These are phyloP conservation scores for Dryobates pubescens DNA, from an alignment of 2,797 vertebrate genomes.

Conservation along the genomic window DNA sequence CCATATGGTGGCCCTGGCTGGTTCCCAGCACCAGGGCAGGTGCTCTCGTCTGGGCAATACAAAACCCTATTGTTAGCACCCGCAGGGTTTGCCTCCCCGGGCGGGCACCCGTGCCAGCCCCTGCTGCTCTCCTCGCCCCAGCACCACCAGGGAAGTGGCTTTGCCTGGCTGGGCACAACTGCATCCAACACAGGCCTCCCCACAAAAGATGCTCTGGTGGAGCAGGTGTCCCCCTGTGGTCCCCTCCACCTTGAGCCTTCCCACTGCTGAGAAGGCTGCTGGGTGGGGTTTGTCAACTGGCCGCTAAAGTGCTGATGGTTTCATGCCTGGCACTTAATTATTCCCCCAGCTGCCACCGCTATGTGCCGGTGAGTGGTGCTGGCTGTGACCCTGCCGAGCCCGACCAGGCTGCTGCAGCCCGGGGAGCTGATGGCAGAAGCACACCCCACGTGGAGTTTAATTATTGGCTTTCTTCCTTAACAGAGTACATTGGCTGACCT, in stretches of 20 bases:
- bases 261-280: accelerated
- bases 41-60: not conserved
- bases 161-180: accelerated
- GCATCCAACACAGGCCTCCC: no score
- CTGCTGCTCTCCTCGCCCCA: not conserved
- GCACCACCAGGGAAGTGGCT: accelerated
- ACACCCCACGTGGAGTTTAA: slow-evolving; percentile 47
- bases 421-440: slow-evolving; percentile 44
- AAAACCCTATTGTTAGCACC: not conserved
- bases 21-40: slow-evolving; percentile 13
- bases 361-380: not conserved
- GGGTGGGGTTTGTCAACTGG: not conserved
- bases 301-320: not conserved
- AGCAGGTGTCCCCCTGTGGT: accelerated
- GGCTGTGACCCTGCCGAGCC: slow-evolving; percentile 12
- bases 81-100: not conserved
- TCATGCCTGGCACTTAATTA: slow-evolving; percentile 15
- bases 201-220: not conserved
- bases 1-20: slow-evolving; percentile 6
- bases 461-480: slow-evolving; percentile 66
- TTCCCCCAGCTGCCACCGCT: not conserved
- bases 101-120: not conserved
- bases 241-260: not conserved
- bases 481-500: slow-evolving; percentile 69
- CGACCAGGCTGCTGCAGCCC: not conserved